These are phyloP conservation scores for Lamproptera curius DNA, from an alignment of 2,888 invertebrate genomes.

Conservation along the genomic window DNA sequence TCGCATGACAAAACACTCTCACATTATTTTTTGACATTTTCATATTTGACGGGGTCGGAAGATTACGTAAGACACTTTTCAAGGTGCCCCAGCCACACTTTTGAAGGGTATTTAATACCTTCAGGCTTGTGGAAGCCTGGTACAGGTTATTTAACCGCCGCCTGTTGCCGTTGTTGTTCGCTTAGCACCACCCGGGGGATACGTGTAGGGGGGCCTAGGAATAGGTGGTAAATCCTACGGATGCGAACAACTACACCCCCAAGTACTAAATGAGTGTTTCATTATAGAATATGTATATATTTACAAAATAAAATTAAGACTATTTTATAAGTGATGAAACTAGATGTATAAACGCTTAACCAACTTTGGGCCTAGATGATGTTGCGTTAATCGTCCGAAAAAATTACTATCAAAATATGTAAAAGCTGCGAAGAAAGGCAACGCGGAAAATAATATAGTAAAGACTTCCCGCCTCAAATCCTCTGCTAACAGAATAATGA, in stretches of 20 bases:
- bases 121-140: background rate
- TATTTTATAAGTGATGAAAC: too few species aligned
- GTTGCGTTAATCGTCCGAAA: too few species aligned
- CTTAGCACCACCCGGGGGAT: background rate
- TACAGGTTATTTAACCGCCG: background rate
- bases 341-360: too few species aligned
- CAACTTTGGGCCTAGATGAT: too few species aligned
- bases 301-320: too few species aligned
- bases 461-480: too few species aligned
- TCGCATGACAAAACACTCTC: background rate
- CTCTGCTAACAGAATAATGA: too few species aligned
- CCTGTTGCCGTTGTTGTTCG: background rate
- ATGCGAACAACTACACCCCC: background rate
- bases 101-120: background rate
- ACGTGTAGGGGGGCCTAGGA: background rate
- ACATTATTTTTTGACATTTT: background rate
- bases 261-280: too few species aligned
- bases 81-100: background rate
- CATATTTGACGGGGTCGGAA: background rate
- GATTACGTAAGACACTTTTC: background rate
- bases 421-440: too few species aligned
- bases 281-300: too few species aligned
- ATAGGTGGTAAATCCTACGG: background rate
- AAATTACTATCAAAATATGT: too few species aligned
- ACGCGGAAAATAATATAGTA: too few species aligned